phyloP scores from a whole-genome alignment of 2,113 vertebrate genomes.

The Apteryx owenii region DNA sequence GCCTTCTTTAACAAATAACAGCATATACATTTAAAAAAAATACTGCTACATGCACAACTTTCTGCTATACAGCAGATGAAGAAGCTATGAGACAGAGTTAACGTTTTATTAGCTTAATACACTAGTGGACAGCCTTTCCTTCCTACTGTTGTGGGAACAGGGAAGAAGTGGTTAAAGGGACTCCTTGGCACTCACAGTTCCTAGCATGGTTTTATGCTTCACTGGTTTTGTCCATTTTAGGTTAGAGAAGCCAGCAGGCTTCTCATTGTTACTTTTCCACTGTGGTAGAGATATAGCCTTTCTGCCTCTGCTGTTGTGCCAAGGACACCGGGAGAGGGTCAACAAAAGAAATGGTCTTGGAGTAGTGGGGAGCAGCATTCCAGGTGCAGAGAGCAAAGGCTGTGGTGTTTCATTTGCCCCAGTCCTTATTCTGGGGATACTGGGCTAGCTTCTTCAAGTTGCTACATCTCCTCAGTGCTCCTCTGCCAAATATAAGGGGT shows the following conservation, averaged over 20 bases:
- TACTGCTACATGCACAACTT: background rate
- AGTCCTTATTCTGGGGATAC: background rate
- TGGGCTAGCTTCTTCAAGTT: background rate
- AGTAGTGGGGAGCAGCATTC: background rate
- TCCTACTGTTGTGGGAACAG: background rate
- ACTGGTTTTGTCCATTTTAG: background rate
- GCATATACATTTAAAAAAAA: background rate
- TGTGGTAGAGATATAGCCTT: background rate
- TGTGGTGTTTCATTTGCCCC: background rate
- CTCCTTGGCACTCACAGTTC: background rate
- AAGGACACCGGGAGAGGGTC: background rate
- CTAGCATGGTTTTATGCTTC: background rate
- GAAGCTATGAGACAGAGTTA: background rate
- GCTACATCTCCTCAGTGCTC: background rate
- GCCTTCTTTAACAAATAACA: background rate
- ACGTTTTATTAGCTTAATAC: background rate
- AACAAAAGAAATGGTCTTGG: background rate
- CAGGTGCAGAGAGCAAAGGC: background rate
- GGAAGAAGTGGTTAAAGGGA: background rate
- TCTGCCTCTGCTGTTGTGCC: background rate
- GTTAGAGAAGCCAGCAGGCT: background rate
- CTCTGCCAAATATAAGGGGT: background rate
- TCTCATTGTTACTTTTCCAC: background rate
- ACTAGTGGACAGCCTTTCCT: background rate
- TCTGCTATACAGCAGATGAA: background rate